Conservation (phyloP, 2,113 vertebrate genomes). For the Thamnaconus septentrionalis region DNA sequence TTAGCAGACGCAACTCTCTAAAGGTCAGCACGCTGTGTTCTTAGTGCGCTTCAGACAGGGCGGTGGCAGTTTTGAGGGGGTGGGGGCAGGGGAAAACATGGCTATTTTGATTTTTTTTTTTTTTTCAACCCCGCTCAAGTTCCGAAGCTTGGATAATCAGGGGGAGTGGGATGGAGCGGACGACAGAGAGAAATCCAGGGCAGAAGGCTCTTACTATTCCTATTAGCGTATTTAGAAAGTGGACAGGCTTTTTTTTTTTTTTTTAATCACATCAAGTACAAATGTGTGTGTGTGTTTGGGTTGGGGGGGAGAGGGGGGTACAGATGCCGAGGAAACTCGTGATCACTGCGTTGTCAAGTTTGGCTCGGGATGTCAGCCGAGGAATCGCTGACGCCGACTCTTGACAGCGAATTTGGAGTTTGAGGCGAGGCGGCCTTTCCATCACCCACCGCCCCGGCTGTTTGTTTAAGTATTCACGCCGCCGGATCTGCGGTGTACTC, state of each 20-base stretch:
- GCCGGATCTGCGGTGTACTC: conserved; percentile 16
- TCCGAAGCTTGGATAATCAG: neutral
- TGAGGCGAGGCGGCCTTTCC: neutral
- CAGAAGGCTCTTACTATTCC: conserved; percentile 1
- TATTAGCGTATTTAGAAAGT: neutral
- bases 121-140: too few species aligned
- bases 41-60: conserved; percentile 2
- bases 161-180: neutral
- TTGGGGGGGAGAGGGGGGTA: neutral
- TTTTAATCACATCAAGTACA: neutral
- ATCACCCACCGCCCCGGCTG: neutral
- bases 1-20: conserved; percentile 15
- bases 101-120: too few species aligned
- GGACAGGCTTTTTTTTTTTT: conserved; percentile 6
- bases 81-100: too few species aligned
- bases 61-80: neutral
- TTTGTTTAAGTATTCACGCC: conserved; percentile 26
- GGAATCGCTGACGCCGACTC: conserved; percentile 26
- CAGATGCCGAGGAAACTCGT: conserved; percentile 6
- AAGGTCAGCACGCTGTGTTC: neutral
- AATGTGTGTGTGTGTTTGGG: neutral
- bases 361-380: conserved; percentile 25
- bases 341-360: conserved; percentile 2
- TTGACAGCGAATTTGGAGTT: conserved; percentile 35
- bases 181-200: neutral